Evolutionary conservation across 2,113 vertebrate genomes (phyloP), one percentile per base, ranked within the genome.

Genomic region (Pseudorasbora parva): DNA sequence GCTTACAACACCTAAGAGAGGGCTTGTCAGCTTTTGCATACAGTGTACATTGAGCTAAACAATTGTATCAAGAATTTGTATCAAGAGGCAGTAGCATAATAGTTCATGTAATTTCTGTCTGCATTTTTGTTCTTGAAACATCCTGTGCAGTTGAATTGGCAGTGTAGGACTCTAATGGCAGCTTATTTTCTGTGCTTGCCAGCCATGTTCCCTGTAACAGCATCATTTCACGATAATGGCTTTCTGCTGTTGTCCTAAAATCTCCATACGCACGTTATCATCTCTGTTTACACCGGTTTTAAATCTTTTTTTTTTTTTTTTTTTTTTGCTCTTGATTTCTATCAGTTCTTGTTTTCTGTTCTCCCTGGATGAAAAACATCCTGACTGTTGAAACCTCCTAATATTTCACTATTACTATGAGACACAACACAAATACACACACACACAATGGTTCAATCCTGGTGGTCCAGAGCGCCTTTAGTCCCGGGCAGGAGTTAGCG

Each of bases 201-300:
- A 43, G 74, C 45, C 56, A 41, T 78, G 54, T 59, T 56, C 15
- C 21, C 47, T 59, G 37, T 57, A 71, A 78, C 73, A 21, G 33
- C 82, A 43, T 64, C 45, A 77, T 83, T 83, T 68, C 0, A 12
- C 64, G 23, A 77, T 68, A 77, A 76, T 77, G 59, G 60, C 49
- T 81, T 81, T 69, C 78, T 69, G 78, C 47, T 81, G 64, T 69
- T 69, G 47, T 56, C 27, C 64, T 41, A 80, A 81, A 37, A 7
- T 27, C 45, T 56, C 25, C 47, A 23, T 27, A 54, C 62, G 33
- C 47, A 81, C 19, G 5, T 81, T 21, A 69, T 23, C 78, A 81
- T 75, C 15, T 27, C 72, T 37, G 1, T 69, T 69, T 49, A 49
- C 0, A 9, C 12, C 17, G 0, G 41, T 49, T 49, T 66, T 49